These are phyloP conservation scores for Lonchura striata DNA, from an alignment of 2,113 vertebrate genomes.

Conservation along the genomic window DNA sequence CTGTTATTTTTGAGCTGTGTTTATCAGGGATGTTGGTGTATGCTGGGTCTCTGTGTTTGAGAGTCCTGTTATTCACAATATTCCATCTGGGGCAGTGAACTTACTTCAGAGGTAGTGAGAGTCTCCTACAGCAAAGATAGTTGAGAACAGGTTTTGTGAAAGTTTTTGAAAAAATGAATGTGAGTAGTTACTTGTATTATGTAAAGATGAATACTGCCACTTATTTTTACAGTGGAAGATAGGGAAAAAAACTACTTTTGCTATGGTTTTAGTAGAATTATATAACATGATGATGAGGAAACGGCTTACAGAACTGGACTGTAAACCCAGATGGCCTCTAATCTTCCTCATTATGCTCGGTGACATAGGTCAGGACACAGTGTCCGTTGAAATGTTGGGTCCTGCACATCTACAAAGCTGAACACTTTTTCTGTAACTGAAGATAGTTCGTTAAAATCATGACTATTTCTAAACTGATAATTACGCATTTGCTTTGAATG, in stretches of 20 bases:
- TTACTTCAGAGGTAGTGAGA: neutral
- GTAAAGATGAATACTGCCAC: neutral
- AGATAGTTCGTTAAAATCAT: neutral
- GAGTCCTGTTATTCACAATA: neutral
- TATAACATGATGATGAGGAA: conserved; percentile 1
- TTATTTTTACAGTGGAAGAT: neutral
- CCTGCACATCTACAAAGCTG: neutral
- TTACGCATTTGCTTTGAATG: neutral
- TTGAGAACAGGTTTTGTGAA: neutral
- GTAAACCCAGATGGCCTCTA: conserved; percentile 50
- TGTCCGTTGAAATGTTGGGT: neutral
- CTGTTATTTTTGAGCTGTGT: neutral
- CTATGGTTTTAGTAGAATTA: neutral
- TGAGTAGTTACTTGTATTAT: neutral
- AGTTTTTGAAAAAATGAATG: neutral
- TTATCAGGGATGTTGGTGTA: neutral
- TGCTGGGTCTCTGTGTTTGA: neutral
- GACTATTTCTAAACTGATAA: neutral
- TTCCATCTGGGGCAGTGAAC: neutral
- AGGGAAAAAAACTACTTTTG: neutral
- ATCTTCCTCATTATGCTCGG: neutral
- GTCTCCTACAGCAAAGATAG: neutral
- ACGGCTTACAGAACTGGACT: neutral
- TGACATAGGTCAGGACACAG: neutral
- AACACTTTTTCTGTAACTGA: neutral